These are phyloP conservation scores for Calidris pugnax DNA, from an alignment of 2,113 vertebrate genomes.

Conservation along the genomic window DNA sequence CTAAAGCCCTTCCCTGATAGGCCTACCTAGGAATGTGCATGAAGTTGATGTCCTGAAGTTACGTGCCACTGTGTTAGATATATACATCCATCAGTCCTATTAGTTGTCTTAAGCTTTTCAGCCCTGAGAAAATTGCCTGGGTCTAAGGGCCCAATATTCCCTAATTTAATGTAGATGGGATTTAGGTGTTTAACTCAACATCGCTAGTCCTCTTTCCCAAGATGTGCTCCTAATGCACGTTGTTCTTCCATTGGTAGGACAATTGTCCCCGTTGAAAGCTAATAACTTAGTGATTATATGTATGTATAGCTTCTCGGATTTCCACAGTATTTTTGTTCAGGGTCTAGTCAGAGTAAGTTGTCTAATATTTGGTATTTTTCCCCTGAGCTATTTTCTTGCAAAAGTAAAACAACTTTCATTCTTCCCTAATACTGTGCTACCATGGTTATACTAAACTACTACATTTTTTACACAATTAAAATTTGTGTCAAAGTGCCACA, in stretches of 20 bases:
- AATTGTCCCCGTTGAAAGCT: not conserved
- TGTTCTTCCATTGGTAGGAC: not conserved
- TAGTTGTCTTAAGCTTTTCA: not conserved
- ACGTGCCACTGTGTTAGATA: not conserved
- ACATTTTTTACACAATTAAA: not conserved
- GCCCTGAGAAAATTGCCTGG: not conserved
- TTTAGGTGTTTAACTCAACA: not conserved
- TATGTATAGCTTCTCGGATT: not conserved
- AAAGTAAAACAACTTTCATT: not conserved
- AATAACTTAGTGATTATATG: not conserved
- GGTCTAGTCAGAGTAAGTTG: conserved; percentile 2
- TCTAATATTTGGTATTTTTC: not conserved
- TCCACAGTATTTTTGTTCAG: not conserved
- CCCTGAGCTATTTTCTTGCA: not conserved
- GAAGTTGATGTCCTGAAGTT: not conserved
- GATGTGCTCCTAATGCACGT: not conserved
- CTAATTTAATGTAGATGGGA: not conserved
- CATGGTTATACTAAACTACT: not conserved
- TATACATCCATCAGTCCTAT: not conserved
- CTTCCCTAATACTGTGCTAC: not conserved
- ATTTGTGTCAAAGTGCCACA: not conserved
- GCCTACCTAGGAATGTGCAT: not conserved
- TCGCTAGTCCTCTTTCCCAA: not conserved
- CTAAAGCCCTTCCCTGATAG: not conserved
- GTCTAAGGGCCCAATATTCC: not conserved